phyloP scores from a whole-genome alignment of 2,113 vertebrate genomes.

The Accipiter virgatus region DNA sequence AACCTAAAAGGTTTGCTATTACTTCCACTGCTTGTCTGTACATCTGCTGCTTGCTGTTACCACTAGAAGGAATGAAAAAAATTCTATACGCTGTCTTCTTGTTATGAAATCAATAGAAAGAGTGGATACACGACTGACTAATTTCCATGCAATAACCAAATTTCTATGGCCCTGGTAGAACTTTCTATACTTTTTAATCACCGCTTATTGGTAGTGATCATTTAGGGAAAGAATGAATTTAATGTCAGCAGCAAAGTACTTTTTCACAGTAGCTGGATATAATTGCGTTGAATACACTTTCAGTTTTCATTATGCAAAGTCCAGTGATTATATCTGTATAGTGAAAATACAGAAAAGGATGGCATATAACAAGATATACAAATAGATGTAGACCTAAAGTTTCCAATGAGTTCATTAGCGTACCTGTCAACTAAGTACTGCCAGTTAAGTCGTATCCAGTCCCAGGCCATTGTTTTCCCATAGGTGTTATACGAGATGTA shows the following conservation, averaged over 20 bases:
- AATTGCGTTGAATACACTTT: not conserved
- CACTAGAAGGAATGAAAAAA: not conserved
- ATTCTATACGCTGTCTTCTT: not conserved
- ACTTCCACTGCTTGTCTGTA: not conserved
- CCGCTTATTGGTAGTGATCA: not conserved
- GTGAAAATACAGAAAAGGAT: not conserved
- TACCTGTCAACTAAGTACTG: constrained; percentile 89
- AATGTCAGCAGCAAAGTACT: not conserved
- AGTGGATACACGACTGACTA: not conserved
- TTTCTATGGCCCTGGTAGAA: not conserved
- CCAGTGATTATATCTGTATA: not conserved
- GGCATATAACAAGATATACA: not conserved
- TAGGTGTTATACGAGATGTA: constrained; percentile 89
- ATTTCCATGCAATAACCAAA: not conserved
- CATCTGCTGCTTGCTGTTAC: not conserved
- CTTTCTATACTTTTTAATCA: not conserved
- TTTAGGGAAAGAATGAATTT: not conserved
- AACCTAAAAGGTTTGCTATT: not conserved
- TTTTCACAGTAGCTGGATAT: not conserved
- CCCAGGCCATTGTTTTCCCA: constrained; percentile 93
- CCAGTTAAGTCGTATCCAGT: constrained; percentile 96
- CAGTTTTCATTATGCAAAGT: not conserved
- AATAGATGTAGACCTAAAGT: not conserved
- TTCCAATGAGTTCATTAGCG: not conserved
- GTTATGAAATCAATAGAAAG: not conserved